Base-by-base conservation (phyloP, 2,888 invertebrate species). In the Metalampra italica region DNA sequence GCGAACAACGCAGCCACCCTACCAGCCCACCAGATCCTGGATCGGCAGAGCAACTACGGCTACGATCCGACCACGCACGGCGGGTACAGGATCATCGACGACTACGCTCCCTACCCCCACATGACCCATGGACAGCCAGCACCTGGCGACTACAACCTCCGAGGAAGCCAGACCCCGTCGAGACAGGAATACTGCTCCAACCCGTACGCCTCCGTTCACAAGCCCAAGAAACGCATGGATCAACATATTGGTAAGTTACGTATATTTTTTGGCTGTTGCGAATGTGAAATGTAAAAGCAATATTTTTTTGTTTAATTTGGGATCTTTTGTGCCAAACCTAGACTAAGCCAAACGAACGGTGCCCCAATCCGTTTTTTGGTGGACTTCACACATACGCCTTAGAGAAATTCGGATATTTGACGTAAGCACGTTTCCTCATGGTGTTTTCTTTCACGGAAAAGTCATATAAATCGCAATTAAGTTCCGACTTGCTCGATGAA, bases 201-300 rank as follows among this genome's bases (percentile, higher is more conserved):
- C 88, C 96, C 96, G 7, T 96, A 96, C 84, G 95, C 95, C 56
- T 94, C 96, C 56, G 96, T 96, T 60, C 96, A 96, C 81, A 96
- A 96, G 86, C 96, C 96, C 61, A 96, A 96, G 91, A 96, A 96
- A 83, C 91, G 95, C 64, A 92, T 95, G 77, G 95, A 95, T 75
- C 95, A 94, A 76, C 96, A 96, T 88, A 94, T 96, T 82, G 96
- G 96, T 97, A 76, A 92, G 92, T 90, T 32, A n/a, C n/a, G n/a
- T n/a, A n/a, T n/a, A 45, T 56, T 51, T 38, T 46, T 47, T 44
- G n/a, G n/a, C n/a, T n/a, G 22, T 22, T 22, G 22, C 22, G 22
- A 22, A 22, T 22, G 5, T 22, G 22, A 22, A 22, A 22, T 5
- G 5, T 22, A 22, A 22, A 22, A 22, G 22, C n/a, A n/a, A n/a